Evolutionary conservation across 2,797 vertebrate genomes (phyloP).

Genomic region (Ptychadena robeensis): DNA sequence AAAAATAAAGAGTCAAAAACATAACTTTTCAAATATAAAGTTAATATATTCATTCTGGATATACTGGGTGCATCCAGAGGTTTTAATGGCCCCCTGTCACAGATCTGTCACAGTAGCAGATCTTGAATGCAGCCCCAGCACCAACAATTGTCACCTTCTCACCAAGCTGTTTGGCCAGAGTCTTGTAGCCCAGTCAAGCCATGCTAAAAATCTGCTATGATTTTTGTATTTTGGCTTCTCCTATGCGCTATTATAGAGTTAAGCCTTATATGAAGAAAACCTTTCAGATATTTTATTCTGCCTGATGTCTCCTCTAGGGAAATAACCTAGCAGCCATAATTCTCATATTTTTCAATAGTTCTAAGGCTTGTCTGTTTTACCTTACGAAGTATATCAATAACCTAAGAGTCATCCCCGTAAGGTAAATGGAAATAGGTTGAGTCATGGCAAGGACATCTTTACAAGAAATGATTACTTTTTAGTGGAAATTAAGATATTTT

Average conservation of each 20-base stretch:
- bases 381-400: constrained; percentile 20
- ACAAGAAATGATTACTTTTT: not conserved
- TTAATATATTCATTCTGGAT: too few species aligned
- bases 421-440: constrained; percentile 1
- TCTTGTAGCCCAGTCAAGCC: too few species aligned
- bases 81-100: too few species aligned
- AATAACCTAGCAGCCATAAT: constrained; percentile 41
- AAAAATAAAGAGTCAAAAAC: too few species aligned
- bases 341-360: constrained; percentile 43
- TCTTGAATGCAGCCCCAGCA: too few species aligned
- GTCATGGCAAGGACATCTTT: constrained; percentile 2
- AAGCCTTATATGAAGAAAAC: constrained; percentile 29
- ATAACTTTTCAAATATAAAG: too few species aligned
- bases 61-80: too few species aligned
- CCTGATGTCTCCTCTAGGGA: constrained; percentile 25
- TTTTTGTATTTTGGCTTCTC: not conserved
- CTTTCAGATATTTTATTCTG: constrained; percentile 22
- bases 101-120: too few species aligned
- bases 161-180: too few species aligned
- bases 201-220: too few species aligned
- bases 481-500: not conserved
- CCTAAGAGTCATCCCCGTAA: not conserved
- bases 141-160: too few species aligned
- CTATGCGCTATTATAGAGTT: constrained; percentile 10
- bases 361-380: not conserved